Percentiles rank a stretch among this genome's conserved stretches.
phyloP scores from a whole-genome alignment of 2,797 vertebrate species.

The Coilia nasus region DNA sequence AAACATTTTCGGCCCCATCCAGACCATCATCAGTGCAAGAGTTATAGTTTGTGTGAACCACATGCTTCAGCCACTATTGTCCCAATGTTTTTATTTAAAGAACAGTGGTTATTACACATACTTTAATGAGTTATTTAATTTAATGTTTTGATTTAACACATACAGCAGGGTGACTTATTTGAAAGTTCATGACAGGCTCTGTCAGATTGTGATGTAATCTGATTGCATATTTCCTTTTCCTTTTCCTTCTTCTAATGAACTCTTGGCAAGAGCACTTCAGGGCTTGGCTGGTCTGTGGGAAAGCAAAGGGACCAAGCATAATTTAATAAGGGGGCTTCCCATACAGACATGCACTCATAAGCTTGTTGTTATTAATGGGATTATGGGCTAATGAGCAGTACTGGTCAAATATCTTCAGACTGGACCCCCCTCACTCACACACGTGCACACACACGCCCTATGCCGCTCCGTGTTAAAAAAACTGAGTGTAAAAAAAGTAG shows the following conservation, averaged over 20 bases:
- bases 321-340: not conserved
- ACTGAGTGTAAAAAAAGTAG: not conserved
- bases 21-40: not conserved
- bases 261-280: not conserved
- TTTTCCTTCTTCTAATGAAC: not conserved
- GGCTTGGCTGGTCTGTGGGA: not conserved
- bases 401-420: not conserved
- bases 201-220: not conserved
- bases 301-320: not conserved
- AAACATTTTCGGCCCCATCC: too few species aligned
- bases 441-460: too few species aligned
- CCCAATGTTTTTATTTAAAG: not conserved
- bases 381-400: not conserved
- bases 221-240: not conserved
- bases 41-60: not conserved
- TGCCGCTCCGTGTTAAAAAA: not conserved
- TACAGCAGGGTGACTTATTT: not conserved
- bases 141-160: not conserved
- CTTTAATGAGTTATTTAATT: not conserved
- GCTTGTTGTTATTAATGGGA: not conserved
- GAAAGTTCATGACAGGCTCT: not conserved
- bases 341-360: not conserved
- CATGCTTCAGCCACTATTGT: not conserved
- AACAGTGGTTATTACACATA: not conserved
- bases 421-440: not conserved